phyloP scores from a whole-genome alignment of 1,140 invertebrate genomes.

The Dinoponera quadriceps region DNA sequence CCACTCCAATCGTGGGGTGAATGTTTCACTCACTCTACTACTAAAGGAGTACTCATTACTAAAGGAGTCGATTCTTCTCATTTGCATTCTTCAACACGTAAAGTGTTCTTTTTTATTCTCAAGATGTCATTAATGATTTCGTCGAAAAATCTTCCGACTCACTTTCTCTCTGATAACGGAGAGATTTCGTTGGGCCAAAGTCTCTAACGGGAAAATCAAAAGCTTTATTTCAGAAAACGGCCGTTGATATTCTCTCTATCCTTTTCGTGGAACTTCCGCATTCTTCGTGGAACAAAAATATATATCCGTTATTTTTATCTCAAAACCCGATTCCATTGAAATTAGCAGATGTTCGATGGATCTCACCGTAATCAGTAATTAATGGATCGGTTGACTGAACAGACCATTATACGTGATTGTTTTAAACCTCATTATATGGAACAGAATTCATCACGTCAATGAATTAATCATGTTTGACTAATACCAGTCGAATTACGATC shows the following conservation, averaged over 20 bases:
- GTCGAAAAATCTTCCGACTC: too few relatives aligned
- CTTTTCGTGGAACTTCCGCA: background rate
- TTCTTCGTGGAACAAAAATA: background rate
- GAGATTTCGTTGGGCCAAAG: too few relatives aligned
- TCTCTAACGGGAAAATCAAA: too few relatives aligned
- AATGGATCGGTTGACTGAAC: background rate
- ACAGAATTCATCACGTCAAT: slow-evolving; percentile 15
- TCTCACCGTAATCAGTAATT: slow-evolving; percentile 33
- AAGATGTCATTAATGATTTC: too few relatives aligned
- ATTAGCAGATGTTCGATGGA: background rate
- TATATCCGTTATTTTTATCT: background rate
- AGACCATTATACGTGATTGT: slow-evolving; percentile 7
- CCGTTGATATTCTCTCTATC: background rate
- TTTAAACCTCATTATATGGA: slow-evolving; percentile 15
- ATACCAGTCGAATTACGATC: background rate
- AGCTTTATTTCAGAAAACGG: too few relatives aligned
- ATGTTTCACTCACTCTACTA: too few relatives aligned
- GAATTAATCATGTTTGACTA: slow-evolving; percentile 44
- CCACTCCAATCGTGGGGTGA: too few relatives aligned
- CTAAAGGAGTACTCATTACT: too few relatives aligned
- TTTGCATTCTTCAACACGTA: too few relatives aligned
- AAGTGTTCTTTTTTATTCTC: too few relatives aligned
- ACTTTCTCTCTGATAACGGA: too few relatives aligned
- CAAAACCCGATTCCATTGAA: background rate
- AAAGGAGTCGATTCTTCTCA: too few relatives aligned